These are phyloP conservation scores for Micropterix aruncella DNA, from an alignment of 2,888 invertebrate genomes.

Conservation along the genomic window DNA sequence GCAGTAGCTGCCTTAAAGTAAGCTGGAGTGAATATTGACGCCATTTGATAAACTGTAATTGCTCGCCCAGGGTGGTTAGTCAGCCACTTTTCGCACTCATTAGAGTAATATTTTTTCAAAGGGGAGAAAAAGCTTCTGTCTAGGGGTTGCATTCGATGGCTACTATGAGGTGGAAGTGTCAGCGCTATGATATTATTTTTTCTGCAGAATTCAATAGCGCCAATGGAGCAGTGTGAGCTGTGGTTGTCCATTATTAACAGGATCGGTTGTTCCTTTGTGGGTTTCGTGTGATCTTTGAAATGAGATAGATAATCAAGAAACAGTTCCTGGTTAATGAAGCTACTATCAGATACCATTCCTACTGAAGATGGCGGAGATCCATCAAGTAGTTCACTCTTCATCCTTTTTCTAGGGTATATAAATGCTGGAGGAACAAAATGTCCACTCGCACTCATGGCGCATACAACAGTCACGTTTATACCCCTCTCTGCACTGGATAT, in stretches of 20 bases:
- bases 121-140: slow-evolving; percentile 9
- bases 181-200: slow-evolving; percentile 9
- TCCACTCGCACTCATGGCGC: slow-evolving; percentile 8
- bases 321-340: slow-evolving; percentile 10
- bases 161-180: slow-evolving; percentile 10
- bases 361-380: slow-evolving; percentile 8
- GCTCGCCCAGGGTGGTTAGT: slow-evolving; percentile 13
- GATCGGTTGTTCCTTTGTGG: slow-evolving; percentile 10
- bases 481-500: slow-evolving; percentile 13
- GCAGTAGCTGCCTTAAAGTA: slow-evolving; percentile 7
- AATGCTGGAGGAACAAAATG: slow-evolving; percentile 9
- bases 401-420: slow-evolving; percentile 11
- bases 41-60: slow-evolving; percentile 11
- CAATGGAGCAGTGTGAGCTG: slow-evolving; percentile 8
- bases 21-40: slow-evolving; percentile 4
- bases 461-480: slow-evolving; percentile 9
- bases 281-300: slow-evolving; percentile 9
- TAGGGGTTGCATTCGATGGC: slow-evolving; percentile 10
- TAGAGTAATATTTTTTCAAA: slow-evolving; percentile 12
- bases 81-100: slow-evolving; percentile 14
- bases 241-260: slow-evolving; percentile 11
- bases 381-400: slow-evolving; percentile 9
- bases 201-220: slow-evolving; percentile 9
- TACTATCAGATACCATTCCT: slow-evolving; percentile 9
- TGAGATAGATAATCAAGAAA: slow-evolving; percentile 11